Percentiles rank a stretch among this genome's conserved stretches.
These are phyloP conservation scores for Tragelaphus buxtoni DNA, from an alignment of 2,113 vertebrate genomes.

Conservation along the genomic window DNA sequence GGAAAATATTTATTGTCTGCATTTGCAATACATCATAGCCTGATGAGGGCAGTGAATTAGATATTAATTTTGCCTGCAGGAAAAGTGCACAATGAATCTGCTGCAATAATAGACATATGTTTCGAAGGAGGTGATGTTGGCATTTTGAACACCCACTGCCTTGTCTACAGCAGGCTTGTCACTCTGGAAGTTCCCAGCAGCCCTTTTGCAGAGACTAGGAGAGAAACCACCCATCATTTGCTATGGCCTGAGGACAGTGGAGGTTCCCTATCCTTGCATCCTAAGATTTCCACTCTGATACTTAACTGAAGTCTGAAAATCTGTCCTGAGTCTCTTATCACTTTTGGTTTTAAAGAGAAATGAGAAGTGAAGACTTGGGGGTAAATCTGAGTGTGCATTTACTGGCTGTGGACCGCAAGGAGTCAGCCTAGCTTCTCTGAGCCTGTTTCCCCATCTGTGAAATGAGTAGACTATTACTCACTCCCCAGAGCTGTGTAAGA, in stretches of 20 bases:
- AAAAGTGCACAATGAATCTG: background rate
- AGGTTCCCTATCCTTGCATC: background rate
- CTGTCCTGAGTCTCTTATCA: background rate
- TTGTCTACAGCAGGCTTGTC: background rate
- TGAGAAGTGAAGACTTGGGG: background rate
- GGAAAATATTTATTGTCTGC: background rate
- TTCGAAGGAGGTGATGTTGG: background rate
- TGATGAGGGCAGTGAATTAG: background rate
- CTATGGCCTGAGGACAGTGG: background rate
- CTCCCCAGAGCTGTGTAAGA: background rate
- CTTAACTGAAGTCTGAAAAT: background rate
- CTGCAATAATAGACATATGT: background rate
- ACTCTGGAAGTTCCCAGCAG: background rate
- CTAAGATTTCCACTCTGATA: background rate
- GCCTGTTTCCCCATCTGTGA: background rate
- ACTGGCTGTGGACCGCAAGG: background rate
- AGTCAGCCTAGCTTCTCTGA: background rate
- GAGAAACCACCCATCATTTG: background rate
- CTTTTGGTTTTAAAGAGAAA: background rate
- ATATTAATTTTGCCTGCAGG: background rate
- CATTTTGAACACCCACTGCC: background rate
- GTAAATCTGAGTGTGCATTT: background rate
- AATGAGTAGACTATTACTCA: background rate
- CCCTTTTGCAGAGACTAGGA: background rate
- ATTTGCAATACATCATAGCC: background rate